phyloP scores from a whole-genome alignment of 37 sponge, comb jelly and placozoan genomes.

The Chondrilla cf. caribensis region DNA sequence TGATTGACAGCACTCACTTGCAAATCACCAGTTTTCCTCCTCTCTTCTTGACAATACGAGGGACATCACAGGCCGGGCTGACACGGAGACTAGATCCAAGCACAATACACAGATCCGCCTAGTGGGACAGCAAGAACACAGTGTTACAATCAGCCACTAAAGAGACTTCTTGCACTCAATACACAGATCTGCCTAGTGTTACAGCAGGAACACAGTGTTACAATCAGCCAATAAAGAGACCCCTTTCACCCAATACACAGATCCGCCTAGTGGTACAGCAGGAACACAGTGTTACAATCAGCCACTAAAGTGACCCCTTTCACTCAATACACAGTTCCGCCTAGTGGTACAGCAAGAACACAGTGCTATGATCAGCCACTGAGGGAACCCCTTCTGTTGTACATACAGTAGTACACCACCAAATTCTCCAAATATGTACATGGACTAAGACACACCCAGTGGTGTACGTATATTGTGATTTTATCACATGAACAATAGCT shows the following conservation, averaged over 20 bases:
- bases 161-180: too few relatives aligned
- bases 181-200: too few relatives aligned
- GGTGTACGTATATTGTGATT: too few relatives aligned
- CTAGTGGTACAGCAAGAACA: conserved; percentile 6
- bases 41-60: conserved; percentile 36
- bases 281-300: neutral
- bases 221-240: too few relatives aligned
- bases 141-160: too few relatives aligned
- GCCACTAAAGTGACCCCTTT: too few relatives aligned
- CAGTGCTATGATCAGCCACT: neutral
- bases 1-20: conserved; percentile 64
- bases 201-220: too few relatives aligned
- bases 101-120: conserved; percentile 87
- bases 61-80: conserved; percentile 68
- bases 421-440: neutral
- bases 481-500: too few relatives aligned
- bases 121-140: neutral
- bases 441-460: too few relatives aligned
- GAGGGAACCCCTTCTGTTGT: too few relatives aligned
- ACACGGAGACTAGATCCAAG: conserved; percentile 86
- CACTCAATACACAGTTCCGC: conserved; percentile 87
- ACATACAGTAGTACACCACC: too few relatives aligned
- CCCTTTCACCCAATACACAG: conserved; percentile 85
- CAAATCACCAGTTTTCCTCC: conserved; percentile 77
- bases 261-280: conserved; percentile 49